These are phyloP conservation scores for Trachelipus rathkii DNA, from an alignment of 1,140 invertebrate genomes.

Conservation along the genomic window DNA sequence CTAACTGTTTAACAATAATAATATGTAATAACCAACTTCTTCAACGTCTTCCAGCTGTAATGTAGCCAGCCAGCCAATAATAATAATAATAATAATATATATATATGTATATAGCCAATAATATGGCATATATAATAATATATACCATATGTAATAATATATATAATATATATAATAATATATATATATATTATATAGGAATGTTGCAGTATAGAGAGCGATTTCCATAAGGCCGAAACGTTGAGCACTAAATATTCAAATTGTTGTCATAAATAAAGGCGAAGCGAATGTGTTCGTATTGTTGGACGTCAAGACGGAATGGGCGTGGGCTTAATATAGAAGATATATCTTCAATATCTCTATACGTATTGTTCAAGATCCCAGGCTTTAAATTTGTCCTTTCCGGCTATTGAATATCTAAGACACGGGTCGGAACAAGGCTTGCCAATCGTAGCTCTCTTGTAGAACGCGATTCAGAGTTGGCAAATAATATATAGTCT, in stretches of 20 bases:
- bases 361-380: neutral
- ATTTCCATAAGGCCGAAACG: neutral
- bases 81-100: too few relatives aligned
- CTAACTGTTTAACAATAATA: too few relatives aligned
- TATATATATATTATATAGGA: neutral
- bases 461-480: neutral
- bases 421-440: neutral
- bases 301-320: neutral
- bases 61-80: too few relatives aligned
- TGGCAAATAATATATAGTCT: neutral
- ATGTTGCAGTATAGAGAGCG: neutral
- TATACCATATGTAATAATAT: too few relatives aligned
- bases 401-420: slow-evolving; percentile 10
- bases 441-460: neutral
- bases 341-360: slow-evolving; percentile 10
- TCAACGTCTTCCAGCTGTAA: neutral
- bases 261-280: slow-evolving; percentile 5
- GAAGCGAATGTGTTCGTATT: slow-evolving; percentile 1
- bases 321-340: slow-evolving; percentile 2
- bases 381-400: slow-evolving; percentile 2
- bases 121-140: neutral
- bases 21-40: neutral
- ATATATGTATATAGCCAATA: neutral
- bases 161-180: slow-evolving; percentile 12
- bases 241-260: slow-evolving; percentile 3